phyloP scores from a whole-genome alignment of 1,140 invertebrate species.

The Drosophila lini region DNA sequence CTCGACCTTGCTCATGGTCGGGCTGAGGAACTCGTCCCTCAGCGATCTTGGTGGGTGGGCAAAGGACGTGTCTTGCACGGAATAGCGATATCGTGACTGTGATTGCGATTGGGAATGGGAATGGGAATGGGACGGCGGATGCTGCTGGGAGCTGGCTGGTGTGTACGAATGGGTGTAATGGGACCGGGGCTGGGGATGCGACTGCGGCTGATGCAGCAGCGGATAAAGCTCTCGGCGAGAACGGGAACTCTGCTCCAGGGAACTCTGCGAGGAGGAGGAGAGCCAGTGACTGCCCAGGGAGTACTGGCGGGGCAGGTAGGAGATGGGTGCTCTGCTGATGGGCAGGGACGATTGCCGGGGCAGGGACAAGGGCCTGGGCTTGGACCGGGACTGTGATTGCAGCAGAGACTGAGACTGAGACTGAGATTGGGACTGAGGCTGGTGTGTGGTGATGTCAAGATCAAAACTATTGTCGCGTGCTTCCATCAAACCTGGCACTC shows the following conservation, averaged over 20 bases:
- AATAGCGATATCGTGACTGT: slow-evolving; percentile 33
- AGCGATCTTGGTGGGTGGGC: slow-evolving; percentile 39
- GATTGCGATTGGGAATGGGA: slow-evolving; percentile 16
- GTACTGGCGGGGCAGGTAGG: slow-evolving; percentile 28
- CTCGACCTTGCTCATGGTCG: slow-evolving; percentile 68
- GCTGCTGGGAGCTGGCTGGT: slow-evolving; percentile 8
- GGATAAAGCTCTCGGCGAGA: slow-evolving; percentile 62
- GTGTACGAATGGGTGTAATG: slow-evolving; percentile 27
- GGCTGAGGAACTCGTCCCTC: slow-evolving; percentile 39
- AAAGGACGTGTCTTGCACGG: slow-evolving; percentile 65
- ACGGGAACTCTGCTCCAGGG: slow-evolving; percentile 24
- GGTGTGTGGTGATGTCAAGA: slow-evolving; percentile 71
- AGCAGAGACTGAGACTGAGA: slow-evolving; percentile 30
- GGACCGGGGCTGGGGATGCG: slow-evolving; percentile 50
- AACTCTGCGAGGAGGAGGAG: slow-evolving; percentile 51
- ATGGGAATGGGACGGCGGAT: slow-evolving; percentile 18
- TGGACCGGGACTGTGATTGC: slow-evolving; percentile 25
- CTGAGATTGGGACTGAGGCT: slow-evolving; percentile 36
- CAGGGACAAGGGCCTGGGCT: slow-evolving; percentile 22
- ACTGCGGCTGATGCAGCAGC: slow-evolving; percentile 70
- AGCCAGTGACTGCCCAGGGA: slow-evolving; percentile 57
- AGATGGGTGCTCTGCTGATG: slow-evolving; percentile 12
- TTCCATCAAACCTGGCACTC: slow-evolving; percentile 80
- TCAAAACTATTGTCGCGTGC: slow-evolving; percentile 82
- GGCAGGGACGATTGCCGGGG: slow-evolving; percentile 49